Percentiles rank a stretch among this genome's conserved stretches.
Evolutionary conservation across 1,140 invertebrate species (phyloP).

Genomic region (Neodiprion pinetum): DNA sequence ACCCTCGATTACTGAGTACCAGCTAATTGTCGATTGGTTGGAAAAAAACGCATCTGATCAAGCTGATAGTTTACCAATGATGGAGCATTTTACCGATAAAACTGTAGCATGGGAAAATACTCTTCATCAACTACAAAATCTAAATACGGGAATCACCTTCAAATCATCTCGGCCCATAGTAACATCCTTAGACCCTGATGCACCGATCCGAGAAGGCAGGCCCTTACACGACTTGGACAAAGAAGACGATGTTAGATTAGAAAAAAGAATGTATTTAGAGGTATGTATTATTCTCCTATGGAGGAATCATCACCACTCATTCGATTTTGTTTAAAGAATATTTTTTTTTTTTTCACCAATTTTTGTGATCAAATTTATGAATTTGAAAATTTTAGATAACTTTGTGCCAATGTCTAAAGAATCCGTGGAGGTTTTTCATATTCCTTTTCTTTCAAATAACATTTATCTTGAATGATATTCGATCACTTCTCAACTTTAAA

Average conservation of each 20-base stretch:
- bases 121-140: slow-evolving; percentile 77
- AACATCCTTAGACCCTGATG: slow-evolving; percentile 91
- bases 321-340: slow-evolving; percentile 8
- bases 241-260: slow-evolving; percentile 84
- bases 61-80: slow-evolving; percentile 67
- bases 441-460: too few species aligned
- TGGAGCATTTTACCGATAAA: slow-evolving; percentile 77
- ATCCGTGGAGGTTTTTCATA: too few species aligned
- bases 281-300: slow-evolving; percentile 29
- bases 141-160: slow-evolving; percentile 63
- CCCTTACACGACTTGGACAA: slow-evolving; percentile 87
- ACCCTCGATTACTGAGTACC: slow-evolving; percentile 75
- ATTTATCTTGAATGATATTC: too few species aligned
- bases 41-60: slow-evolving; percentile 82
- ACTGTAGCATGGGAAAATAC: slow-evolving; percentile 92
- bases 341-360: not conserved
- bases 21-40: slow-evolving; percentile 92
- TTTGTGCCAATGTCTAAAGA: too few species aligned
- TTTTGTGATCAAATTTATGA: not conserved
- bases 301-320: too few species aligned
- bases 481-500: too few species aligned
- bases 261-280: slow-evolving; percentile 63
- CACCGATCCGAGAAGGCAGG: slow-evolving; percentile 79
- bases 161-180: slow-evolving; percentile 68
- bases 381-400: too few species aligned